Base-by-base conservation (phyloP, 2,113 vertebrate genomes). In the Mohoua ochrocephala region DNA sequence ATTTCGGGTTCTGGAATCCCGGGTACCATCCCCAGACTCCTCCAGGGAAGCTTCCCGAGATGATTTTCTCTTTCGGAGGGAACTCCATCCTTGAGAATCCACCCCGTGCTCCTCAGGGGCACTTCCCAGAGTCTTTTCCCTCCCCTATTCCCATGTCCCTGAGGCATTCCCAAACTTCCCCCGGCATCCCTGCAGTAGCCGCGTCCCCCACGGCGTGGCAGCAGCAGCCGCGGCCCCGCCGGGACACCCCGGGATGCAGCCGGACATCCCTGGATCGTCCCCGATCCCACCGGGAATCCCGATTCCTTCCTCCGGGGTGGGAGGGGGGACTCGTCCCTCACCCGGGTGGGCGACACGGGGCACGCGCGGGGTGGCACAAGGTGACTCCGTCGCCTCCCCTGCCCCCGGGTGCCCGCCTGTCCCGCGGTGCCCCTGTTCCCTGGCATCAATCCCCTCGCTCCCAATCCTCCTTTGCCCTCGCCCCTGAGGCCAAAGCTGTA, bases 11-110 rank as follows among this genome's bases (percentile, higher is more conserved):
- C 84, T 45, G 39, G 8, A 14, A 45, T 53, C 63, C 53, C 7
- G 0, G 4, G 4, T 0, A 19, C 0, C 39, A 42, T 2, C 35
- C 60, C 31, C 74, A 6, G 1, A 7, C 20, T 49, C 35, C 41
- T 56, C 23, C 60, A 39, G 27, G 8, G 45, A 45, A 6, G 1
- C 27, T 45, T 30, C 56, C 24, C 8, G 6, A 14, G 56, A 3
- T 3, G 24, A 21, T 63, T 53, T 87, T 39, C 28, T 23, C 33
- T 12, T 44, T 63, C 1, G 41, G 41, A 27, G 7, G 4, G 5
- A 45, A 0, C 17, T 56, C 26, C 50, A 31, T 23, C 57, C 14
- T 65, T 7, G 15, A 2, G 5, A 35, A 20, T 74, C 77, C 77
- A 39, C 23, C 44, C 11, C 15, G 1, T 6, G 11, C 44, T 44